Conservation (phyloP, 2,113 vertebrate genomes). For the Cricetomys ansorgei region DNA sequence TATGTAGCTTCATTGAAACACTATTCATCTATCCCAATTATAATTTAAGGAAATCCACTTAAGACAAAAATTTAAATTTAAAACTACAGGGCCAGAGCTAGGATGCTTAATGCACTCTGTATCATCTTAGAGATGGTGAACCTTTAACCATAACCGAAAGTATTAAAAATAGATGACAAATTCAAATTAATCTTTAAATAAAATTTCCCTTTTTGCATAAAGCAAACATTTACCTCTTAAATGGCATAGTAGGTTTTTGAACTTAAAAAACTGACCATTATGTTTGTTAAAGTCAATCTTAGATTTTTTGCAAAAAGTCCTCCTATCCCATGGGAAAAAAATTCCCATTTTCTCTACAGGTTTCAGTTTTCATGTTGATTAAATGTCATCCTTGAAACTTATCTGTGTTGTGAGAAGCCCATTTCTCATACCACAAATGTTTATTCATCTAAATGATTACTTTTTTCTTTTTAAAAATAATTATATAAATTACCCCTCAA, state of each 20-base stretch:
- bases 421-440: not conserved
- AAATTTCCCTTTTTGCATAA: not conserved
- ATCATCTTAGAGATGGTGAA: not conserved
- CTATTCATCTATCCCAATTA: not conserved
- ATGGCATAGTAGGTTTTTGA: not conserved
- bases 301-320: not conserved
- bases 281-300: not conserved
- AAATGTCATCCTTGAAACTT: not conserved
- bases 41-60: conserved; percentile 27
- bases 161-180: conserved; percentile 21
- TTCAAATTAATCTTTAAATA: not conserved
- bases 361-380: not conserved
- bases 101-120: not conserved
- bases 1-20: not conserved
- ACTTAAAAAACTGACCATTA: not conserved
- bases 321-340: not conserved
- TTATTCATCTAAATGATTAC: not conserved
- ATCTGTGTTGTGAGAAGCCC: not conserved
- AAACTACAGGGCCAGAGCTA: not conserved
- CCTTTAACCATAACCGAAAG: conserved; percentile 24
- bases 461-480: not conserved
- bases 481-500: not conserved
- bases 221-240: conserved; percentile 5
- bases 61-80: conserved; percentile 10
- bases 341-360: not conserved